Conservation (phyloP, 2,888 invertebrate genomes). For the Carcina quercana region DNA sequence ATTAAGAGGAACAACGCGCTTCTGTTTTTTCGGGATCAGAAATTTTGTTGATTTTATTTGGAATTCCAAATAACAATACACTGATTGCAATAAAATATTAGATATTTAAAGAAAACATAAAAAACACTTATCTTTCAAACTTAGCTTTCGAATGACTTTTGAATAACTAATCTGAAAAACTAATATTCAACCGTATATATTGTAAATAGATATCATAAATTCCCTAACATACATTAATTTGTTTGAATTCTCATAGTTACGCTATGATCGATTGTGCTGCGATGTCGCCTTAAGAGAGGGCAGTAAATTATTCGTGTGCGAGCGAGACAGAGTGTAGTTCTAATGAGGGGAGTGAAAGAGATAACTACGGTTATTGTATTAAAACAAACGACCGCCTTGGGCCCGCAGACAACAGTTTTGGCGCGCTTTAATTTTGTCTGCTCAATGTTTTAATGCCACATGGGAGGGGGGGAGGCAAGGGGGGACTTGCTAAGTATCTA, state of each 20-base stretch:
- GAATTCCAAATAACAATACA: too few relatives aligned
- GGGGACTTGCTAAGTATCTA: constrained; percentile 61
- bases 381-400: constrained; percentile 73
- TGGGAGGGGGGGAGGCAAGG: constrained; percentile 31
- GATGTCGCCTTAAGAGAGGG: constrained; percentile 61
- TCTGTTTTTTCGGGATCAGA: constrained; percentile 54
- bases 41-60: too few relatives aligned
- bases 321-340: constrained; percentile 34
- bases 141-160: constrained; percentile 18
- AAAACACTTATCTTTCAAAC: too few relatives aligned
- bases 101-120: too few relatives aligned
- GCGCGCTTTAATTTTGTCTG: constrained; percentile 72
- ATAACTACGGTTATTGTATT: constrained; percentile 66
- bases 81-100: too few relatives aligned
- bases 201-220: too few relatives aligned
- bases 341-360: constrained; percentile 52
- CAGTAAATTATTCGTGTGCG: constrained; percentile 44
- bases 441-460: constrained; percentile 68
- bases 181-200: too few relatives aligned
- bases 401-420: constrained; percentile 68
- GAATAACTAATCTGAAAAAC: too few relatives aligned
- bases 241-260: constrained; percentile 7
- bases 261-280: constrained; percentile 34
- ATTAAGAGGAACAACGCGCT: constrained; percentile 69
- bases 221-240: too few relatives aligned